These are phyloP conservation scores for Spodoptera picta DNA, from an alignment of 2,888 invertebrate genomes.

Conservation along the genomic window DNA sequence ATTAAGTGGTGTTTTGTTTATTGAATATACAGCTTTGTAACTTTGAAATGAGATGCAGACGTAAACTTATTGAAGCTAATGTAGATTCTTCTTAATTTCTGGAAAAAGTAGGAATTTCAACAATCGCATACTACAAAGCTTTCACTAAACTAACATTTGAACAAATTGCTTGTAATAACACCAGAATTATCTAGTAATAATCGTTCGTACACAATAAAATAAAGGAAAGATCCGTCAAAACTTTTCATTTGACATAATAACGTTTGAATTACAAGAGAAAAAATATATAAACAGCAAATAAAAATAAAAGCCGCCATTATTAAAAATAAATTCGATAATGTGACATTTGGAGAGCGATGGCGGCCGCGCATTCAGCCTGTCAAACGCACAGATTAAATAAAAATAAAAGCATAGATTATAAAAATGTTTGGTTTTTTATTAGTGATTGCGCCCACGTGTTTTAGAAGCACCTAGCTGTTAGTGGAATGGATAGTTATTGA, in stretches of 20 bases:
- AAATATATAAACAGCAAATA: slow-evolving; percentile 43
- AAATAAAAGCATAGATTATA: slow-evolving; percentile 46
- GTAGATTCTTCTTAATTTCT: too few species aligned
- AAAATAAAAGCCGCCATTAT: slow-evolving; percentile 44
- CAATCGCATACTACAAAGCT: too few species aligned
- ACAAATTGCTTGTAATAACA: slow-evolving; percentile 18
- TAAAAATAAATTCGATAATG: slow-evolving; percentile 49
- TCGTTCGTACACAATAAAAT: slow-evolving; percentile 22
- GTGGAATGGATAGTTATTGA: slow-evolving; percentile 43
- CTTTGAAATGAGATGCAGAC: too few species aligned
- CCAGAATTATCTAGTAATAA: too few species aligned
- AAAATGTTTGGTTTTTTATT: slow-evolving; percentile 30
- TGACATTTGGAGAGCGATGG: slow-evolving; percentile 55
- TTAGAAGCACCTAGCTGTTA: slow-evolving; percentile 36
- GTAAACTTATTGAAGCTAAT: too few species aligned
- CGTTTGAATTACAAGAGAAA: slow-evolving; percentile 30
- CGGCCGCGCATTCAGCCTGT: slow-evolving; percentile 51
- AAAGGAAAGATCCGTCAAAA: slow-evolving; percentile 50
- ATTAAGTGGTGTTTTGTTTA: slow-evolving; percentile 1
- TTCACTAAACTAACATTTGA: background rate
- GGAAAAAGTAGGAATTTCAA: too few species aligned
- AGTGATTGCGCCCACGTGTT: slow-evolving; percentile 45
- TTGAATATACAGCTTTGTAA: background rate
- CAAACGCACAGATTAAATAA: slow-evolving; percentile 56
- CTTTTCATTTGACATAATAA: slow-evolving; percentile 32